Evolutionary conservation across 2,888 invertebrate genomes (phyloP), one percentile per base, ranked within the genome.

Genomic region (Pyrrhosoma nymphula): DNA sequence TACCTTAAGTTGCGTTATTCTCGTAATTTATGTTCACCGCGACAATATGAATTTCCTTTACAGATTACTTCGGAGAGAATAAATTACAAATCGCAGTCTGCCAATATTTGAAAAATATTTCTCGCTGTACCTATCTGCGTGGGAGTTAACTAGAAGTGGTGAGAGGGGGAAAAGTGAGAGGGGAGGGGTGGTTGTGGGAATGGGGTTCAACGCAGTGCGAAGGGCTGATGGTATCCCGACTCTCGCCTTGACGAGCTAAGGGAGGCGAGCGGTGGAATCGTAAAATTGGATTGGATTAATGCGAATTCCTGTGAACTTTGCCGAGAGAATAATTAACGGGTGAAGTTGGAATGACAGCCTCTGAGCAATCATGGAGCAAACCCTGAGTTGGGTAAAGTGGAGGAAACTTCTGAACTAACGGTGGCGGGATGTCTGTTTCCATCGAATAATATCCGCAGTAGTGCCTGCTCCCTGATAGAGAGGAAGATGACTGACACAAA

Each of bases 311-410:
- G 14, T 6, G 30, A 82, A 69, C 69, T 69, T 69, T 10, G 82
- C n/a, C 82, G 35, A 35, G 82, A 82, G 35, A 35, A 82, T 82
- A 82, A 82, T 82, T 82, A 82, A 30, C 82, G 82, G 82, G 14
- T 35, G 8, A 35, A 82, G 18, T 82, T 30, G 35, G 35, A 35
- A 82, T 82, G 82, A 82, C 82, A 82, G 12, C 82, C 4, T 30
- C 82, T 18, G 35, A 23, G 82, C 82, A 35, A n/a, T 35, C 35
- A 35, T 14, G 47, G 47, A 47, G 47, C 47, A 8, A 47, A 2
- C 8, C 47, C 47, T 2, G 8, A 47, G 47, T 47, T 47, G 47
- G 47, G 10, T 35, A 35, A 14, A 82, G 0, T 14, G 35, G 82
- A 14, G 82, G 18, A 35, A 82, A 82, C 82, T 82, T 10, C 2